phyloP scores from a whole-genome alignment of 2,888 invertebrate species.

The Drosophila paracracens region DNA sequence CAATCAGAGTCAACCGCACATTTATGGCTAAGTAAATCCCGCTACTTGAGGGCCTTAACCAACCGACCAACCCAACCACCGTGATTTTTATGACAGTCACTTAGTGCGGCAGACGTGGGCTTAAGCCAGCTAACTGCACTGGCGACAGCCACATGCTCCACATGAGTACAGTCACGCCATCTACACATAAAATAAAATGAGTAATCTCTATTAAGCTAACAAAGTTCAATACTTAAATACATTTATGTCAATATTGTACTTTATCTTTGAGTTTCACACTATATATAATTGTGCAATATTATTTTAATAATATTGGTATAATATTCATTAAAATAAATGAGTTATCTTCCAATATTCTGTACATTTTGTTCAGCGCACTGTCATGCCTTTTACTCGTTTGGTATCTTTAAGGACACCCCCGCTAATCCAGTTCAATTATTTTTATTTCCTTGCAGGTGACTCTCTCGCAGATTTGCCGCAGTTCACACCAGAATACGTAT shows the following conservation, averaged over 20 bases:
- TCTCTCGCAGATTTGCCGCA: constrained; percentile 93
- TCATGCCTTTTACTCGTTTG: too few species aligned
- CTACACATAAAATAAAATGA: not conserved
- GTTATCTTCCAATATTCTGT: not conserved
- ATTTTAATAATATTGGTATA: not conserved
- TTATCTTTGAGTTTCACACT: not conserved
- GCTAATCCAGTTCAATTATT: not conserved
- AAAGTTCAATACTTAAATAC: not conserved
- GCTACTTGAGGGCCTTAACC: constrained; percentile 70
- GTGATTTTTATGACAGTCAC: constrained; percentile 80
- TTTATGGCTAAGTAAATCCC: constrained; percentile 81
- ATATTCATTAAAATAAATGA: not conserved
- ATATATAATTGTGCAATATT: not conserved
- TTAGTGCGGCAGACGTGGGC: constrained; percentile 56
- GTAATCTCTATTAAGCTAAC: not conserved
- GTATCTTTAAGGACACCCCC: not conserved
- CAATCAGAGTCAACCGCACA: constrained; percentile 41
- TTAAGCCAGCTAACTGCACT: constrained; percentile 45
- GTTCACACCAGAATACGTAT: constrained; percentile 89
- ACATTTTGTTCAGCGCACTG: not conserved
- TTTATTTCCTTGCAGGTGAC: constrained; percentile 87
- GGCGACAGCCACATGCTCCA: constrained; percentile 39
- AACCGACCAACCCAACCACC: constrained; percentile 30
- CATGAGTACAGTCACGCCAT: constrained; percentile 3
- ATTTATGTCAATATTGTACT: not conserved